A percentile compares a stretch with the other conserved stretches of the same genome.
Conservation (phyloP, 2,888 invertebrate species). For the Acutogordius australiensis region DNA sequence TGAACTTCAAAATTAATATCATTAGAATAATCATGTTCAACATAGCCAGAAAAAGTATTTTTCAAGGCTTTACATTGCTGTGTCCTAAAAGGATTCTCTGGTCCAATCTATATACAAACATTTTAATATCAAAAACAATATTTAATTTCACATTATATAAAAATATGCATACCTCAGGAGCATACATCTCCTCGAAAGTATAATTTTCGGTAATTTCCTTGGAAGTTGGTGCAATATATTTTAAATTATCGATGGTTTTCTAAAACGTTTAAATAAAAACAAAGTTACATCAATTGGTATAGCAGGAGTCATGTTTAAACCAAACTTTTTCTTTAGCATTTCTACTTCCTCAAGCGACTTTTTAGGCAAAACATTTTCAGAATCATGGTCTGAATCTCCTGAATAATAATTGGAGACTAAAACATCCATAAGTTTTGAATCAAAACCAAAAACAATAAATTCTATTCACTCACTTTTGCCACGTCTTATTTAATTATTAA, state of each 20-base stretch:
- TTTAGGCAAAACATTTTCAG: too few species aligned
- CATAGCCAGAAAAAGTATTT: constrained; percentile 70
- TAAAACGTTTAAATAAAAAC: constrained; percentile 7
- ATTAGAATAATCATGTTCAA: constrained; percentile 73
- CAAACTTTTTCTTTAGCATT: background rate
- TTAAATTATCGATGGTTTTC: constrained; percentile 18
- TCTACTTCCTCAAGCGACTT: too few species aligned
- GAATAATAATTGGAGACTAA: too few species aligned
- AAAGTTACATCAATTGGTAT: constrained; percentile 2
- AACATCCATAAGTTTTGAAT: too few species aligned
- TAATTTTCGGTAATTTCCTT: constrained; percentile 66
- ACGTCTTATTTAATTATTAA: too few species aligned
- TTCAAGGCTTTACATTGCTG: constrained; percentile 54
- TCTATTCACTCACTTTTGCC: too few species aligned
- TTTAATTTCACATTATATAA: too few species aligned
- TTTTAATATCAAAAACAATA: too few species aligned
- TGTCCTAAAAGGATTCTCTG: constrained; percentile 66
- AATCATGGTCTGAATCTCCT: too few species aligned
- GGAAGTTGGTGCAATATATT: constrained; percentile 42
- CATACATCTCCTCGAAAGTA: constrained; percentile 68
- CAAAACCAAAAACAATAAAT: too few species aligned
- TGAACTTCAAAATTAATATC: constrained; percentile 92
- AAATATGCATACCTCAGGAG: constrained; percentile 34
- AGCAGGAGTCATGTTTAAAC: background rate
- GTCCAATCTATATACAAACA: constrained; percentile 34